phyloP scores from a whole-genome alignment of 2,113 vertebrate genomes.

The Porphyrio hochstetteri region DNA sequence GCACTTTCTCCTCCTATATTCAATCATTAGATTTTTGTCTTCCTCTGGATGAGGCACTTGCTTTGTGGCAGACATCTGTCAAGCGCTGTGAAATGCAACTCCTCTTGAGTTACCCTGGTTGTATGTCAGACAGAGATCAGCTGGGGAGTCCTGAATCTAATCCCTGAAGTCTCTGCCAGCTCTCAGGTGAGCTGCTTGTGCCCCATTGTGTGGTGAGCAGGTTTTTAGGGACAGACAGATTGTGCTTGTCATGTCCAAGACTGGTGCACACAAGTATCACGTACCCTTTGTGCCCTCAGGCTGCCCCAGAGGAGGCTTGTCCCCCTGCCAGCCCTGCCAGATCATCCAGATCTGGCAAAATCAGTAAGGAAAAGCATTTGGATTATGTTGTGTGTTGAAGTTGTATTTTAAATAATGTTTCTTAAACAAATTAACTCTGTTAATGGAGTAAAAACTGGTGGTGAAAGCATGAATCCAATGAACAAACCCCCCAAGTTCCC shows the following conservation, averaged over 20 bases:
- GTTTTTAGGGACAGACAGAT: not conserved
- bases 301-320: not conserved
- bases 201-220: not conserved
- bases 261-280: not conserved
- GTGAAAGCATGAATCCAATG: not conserved
- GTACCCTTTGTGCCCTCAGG: not conserved
- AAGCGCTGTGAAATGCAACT: not conserved
- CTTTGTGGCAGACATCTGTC: not conserved
- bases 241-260: not conserved
- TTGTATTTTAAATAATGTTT: rapidly evolving
- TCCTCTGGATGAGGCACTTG: not conserved
- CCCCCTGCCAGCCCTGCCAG: not conserved
- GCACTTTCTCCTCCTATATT: not conserved
- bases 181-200: not conserved
- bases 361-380: not conserved
- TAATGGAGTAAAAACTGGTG: not conserved
- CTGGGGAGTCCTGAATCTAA: not conserved
- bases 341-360: not conserved
- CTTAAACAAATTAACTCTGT: not conserved
- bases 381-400: not conserved
- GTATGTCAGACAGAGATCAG: rapidly evolving
- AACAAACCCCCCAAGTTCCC: not conserved
- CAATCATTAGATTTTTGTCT: not conserved
- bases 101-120: not conserved
- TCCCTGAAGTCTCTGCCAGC: not conserved